Percentiles rank a stretch among this genome's conserved stretches.
Evolutionary conservation across 2,888 invertebrate genomes (phyloP).

Genomic region (Epistrophe grossulariae): DNA sequence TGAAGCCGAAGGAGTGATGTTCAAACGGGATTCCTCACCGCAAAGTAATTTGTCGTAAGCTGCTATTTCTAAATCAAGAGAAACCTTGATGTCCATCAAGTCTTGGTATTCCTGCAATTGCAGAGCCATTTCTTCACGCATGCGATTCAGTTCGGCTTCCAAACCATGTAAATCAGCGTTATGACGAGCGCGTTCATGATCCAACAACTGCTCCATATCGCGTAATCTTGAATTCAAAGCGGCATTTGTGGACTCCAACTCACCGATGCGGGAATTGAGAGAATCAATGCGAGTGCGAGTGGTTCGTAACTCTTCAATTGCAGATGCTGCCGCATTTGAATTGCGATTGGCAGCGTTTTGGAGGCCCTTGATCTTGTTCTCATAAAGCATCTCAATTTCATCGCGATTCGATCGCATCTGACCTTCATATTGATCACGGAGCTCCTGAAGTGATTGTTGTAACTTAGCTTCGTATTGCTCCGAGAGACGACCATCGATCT

Average conservation of each 20-base stretch:
- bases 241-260: conserved; percentile 90
- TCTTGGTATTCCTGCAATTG: conserved; percentile 98
- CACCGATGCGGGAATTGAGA: conserved; percentile 89
- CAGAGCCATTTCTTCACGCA: conserved; percentile 93
- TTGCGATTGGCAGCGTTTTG: conserved; percentile 89
- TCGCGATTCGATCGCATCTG: conserved; percentile 95
- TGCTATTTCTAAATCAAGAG: conserved; percentile 94
- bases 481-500: conserved; percentile 95
- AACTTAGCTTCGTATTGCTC: conserved; percentile 97
- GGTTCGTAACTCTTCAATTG: conserved; percentile 92
- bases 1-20: conserved; percentile 81
- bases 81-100: conserved; percentile 97
- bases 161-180: conserved; percentile 89
- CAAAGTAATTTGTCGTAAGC: conserved; percentile 95
- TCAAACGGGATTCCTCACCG: conserved; percentile 88
- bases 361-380: conserved; percentile 89
- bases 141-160: conserved; percentile 90
- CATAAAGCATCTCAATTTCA: conserved; percentile 91
- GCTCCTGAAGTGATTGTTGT: conserved; percentile 94
- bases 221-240: conserved; percentile 87
- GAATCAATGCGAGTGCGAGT: conserved; percentile 91
- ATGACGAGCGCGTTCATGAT: conserved; percentile 91
- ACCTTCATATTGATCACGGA: conserved; percentile 96
- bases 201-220: conserved; percentile 93
- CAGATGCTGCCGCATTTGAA: conserved; percentile 88